phyloP scores from a whole-genome alignment of 2,888 invertebrate genomes.

The Drosophila ezoana region DNA sequence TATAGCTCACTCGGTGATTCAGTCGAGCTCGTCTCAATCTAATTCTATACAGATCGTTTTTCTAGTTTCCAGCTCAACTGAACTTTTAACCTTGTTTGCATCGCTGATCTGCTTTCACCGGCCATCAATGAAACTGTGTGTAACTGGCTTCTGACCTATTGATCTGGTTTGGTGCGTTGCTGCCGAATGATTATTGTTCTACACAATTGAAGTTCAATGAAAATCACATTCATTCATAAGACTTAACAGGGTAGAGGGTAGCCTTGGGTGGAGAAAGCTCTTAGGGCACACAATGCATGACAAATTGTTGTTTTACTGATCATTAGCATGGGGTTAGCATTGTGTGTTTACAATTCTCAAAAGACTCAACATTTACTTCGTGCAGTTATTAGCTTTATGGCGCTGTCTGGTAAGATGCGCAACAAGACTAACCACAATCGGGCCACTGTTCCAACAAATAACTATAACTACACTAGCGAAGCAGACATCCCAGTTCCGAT shows the following conservation, averaged over 20 bases:
- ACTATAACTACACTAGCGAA: too few species aligned
- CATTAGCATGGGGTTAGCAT: constrained; percentile 1
- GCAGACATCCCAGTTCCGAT: too few species aligned
- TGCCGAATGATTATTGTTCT: neutral
- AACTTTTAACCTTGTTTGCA: constrained; percentile 60
- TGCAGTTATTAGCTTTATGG: neutral
- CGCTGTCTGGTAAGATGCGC: too few species aligned
- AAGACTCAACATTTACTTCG: neutral
- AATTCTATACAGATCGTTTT: constrained; percentile 22
- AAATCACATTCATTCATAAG: constrained; percentile 33
- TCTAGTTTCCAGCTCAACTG: constrained; percentile 23
- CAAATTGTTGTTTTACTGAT: constrained; percentile 16
- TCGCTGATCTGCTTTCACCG: constrained; percentile 51
- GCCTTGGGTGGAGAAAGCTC: constrained; percentile 27
- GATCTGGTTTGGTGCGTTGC: constrained; percentile 35
- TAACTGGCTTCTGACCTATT: constrained; percentile 48
- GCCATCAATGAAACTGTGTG: constrained; percentile 40
- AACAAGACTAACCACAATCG: too few species aligned
- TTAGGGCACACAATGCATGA: constrained; percentile 2
- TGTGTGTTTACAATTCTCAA: constrained; percentile 1
- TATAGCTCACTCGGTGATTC: constrained; percentile 10
- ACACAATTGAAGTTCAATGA: constrained; percentile 21
- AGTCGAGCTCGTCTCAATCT: constrained; percentile 19
- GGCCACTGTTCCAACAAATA: too few species aligned
- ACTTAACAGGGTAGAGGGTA: neutral